Conservation (phyloP, 1,140 invertebrate genomes). For the Heliconius hewitsoni region DNA sequence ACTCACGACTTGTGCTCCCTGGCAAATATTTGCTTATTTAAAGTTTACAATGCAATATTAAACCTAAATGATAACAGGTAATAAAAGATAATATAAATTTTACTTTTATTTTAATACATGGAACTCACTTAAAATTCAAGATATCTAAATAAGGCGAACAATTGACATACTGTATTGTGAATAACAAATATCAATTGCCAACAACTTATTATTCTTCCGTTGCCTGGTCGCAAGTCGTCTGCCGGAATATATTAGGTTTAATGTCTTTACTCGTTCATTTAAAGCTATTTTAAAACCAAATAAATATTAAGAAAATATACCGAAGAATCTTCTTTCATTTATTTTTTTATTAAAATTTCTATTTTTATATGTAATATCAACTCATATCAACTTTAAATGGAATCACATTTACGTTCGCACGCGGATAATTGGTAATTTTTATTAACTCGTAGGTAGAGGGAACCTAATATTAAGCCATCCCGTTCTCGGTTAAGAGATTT, state of each 20-base stretch:
- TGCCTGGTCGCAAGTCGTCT: constrained; percentile 6
- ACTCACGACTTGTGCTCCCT: too few species aligned
- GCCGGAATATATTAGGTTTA: constrained; percentile 21
- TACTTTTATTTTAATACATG: constrained; percentile 23
- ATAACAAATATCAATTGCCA: constrained; percentile 32
- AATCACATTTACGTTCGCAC: too few species aligned
- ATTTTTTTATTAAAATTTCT: neutral
- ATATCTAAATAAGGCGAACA: constrained; percentile 33
- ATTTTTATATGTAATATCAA: neutral
- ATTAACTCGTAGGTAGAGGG: too few species aligned
- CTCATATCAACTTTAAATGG: neutral
- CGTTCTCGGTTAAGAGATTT: too few species aligned
- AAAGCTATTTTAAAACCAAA: neutral
- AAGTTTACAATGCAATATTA: too few species aligned
- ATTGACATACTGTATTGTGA: constrained; percentile 33
- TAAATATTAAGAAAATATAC: neutral
- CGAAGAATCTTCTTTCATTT: neutral
- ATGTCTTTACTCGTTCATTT: neutral
- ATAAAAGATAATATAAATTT: neutral
- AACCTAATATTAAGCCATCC: too few species aligned
- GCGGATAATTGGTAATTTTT: too few species aligned
- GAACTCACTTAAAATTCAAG: constrained; percentile 34
- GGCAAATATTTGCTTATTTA: too few species aligned
- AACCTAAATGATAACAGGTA: too few species aligned
- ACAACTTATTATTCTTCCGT: constrained; percentile 23